Percentiles rank a stretch among this genome's conserved stretches.
phyloP scores from a whole-genome alignment of 2,113 vertebrate genomes.

The Phainopepla nitens region DNA sequence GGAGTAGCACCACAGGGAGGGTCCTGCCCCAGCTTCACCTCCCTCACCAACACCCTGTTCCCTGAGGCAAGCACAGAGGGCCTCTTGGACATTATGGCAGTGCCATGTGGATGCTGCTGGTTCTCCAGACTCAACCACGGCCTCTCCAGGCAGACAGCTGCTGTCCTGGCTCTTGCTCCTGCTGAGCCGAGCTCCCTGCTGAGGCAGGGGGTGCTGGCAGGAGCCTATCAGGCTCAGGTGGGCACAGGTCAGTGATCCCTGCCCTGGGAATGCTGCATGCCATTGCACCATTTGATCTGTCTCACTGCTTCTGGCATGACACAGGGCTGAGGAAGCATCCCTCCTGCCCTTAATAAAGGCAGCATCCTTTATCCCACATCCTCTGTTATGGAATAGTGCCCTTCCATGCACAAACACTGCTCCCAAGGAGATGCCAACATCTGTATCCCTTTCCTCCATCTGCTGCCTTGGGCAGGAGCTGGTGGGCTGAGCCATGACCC shows the following conservation, averaged over 20 bases:
- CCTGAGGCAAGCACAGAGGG: neutral
- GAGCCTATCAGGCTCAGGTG: neutral
- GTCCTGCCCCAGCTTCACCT: neutral
- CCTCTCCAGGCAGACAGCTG: neutral
- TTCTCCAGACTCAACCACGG: neutral
- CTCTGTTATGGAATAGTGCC: neutral
- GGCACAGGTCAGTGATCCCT: neutral
- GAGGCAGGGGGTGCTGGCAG: neutral
- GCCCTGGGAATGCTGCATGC: neutral
- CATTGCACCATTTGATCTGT: neutral
- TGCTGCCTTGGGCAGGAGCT: neutral
- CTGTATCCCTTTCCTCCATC: neutral
- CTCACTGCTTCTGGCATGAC: neutral
- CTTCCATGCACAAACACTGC: neutral
- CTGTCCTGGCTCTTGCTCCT: neutral
- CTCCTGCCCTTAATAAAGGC: neutral
- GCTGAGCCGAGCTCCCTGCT: neutral
- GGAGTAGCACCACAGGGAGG: neutral
- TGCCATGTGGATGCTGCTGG: fast-evolving
- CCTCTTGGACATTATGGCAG: neutral
- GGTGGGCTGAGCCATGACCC: neutral
- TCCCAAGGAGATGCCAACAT: fast-evolving
- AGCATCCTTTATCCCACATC: neutral
- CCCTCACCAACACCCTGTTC: fast-evolving
- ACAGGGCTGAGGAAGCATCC: neutral